Evolutionary conservation across 2,113 vertebrate genomes (phyloP).

Genomic region (Willisornis vidua): DNA sequence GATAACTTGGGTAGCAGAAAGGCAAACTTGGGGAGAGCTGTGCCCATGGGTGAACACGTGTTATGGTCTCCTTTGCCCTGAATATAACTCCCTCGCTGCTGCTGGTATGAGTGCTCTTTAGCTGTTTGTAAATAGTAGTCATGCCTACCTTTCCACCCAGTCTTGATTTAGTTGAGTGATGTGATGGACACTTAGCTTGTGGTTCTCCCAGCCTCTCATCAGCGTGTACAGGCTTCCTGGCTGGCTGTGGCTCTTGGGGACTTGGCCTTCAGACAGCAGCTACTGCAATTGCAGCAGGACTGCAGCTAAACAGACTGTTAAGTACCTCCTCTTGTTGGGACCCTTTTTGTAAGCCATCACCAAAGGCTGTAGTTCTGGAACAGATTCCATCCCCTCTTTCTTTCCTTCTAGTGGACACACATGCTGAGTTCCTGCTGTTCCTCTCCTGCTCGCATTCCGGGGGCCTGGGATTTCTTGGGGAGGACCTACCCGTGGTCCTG

Average conservation of each 20-base stretch:
- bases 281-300: rapidly evolving
- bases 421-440: rapidly evolving
- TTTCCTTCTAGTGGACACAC: neutral
- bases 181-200: neutral
- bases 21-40: neutral
- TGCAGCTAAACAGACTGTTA: neutral
- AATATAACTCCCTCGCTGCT: neutral
- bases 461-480: neutral
- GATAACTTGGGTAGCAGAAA: neutral
- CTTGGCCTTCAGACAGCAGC: neutral
- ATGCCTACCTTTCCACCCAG: constrained; percentile 26
- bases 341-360: neutral
- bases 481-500: neutral
- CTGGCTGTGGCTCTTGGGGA: neutral
- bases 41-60: neutral
- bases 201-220: neutral
- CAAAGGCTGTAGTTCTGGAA: neutral
- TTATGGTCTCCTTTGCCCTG: neutral
- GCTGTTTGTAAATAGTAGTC: constrained; percentile 27
- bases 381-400: rapidly evolving
- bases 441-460: rapidly evolving
- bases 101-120: neutral
- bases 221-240: neutral
- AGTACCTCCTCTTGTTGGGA: neutral
- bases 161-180: neutral